Conservation (phyloP, 2,113 vertebrate species). For the Anolis sagrei region DNA sequence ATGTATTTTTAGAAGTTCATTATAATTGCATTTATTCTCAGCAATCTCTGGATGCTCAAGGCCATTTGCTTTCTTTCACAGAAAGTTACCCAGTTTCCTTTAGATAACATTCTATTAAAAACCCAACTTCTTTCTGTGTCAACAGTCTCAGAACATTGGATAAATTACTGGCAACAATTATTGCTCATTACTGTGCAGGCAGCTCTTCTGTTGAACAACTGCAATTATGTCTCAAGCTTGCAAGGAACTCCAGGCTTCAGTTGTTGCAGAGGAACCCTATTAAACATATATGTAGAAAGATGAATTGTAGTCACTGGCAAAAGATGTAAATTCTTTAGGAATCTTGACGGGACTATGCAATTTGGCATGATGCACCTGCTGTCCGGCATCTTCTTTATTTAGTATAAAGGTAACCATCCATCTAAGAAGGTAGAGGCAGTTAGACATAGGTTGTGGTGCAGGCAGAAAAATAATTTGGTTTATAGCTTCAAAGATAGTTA, state of each 20-base stretch:
- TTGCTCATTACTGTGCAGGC: slow-evolving; percentile 41
- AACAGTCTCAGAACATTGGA: background rate
- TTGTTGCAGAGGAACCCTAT: slow-evolving; percentile 22
- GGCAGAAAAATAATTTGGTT: fast-evolving
- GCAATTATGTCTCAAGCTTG: slow-evolving; percentile 37
- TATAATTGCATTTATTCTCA: background rate
- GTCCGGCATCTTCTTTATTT: background rate
- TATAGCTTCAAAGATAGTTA: fast-evolving
- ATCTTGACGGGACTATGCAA: background rate
- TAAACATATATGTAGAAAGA: slow-evolving; percentile 35
- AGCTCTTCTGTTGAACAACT: slow-evolving; percentile 22
- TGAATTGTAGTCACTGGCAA: slow-evolving; percentile 27
- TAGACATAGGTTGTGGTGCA: background rate
- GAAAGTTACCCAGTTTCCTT: background rate
- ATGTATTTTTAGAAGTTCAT: background rate
- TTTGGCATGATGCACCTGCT: background rate
- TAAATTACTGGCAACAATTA: slow-evolving; percentile 49
- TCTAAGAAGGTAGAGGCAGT: background rate
- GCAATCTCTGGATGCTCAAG: background rate
- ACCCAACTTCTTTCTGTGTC: background rate
- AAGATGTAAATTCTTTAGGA: background rate
- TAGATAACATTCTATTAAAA: background rate
- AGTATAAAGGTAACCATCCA: background rate
- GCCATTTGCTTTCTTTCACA: background rate
- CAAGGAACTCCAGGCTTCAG: slow-evolving; percentile 25